Evolutionary conservation across 2,797 vertebrate genomes (phyloP), one percentile per base, ranked within the genome.

Genomic region (Philypnodon macrostomus): DNA sequence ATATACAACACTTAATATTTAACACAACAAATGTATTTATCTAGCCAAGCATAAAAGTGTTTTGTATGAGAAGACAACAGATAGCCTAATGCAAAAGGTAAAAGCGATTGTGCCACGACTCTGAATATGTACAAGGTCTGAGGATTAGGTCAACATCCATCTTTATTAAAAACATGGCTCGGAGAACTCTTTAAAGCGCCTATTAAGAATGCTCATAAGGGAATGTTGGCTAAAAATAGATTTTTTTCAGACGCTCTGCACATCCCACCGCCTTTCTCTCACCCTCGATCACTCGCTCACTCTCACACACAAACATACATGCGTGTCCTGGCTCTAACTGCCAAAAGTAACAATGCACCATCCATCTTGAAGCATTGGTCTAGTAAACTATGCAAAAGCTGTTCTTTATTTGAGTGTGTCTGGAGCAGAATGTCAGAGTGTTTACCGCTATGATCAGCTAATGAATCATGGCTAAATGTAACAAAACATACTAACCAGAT

Each of bases 201-300:
- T 59, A 80, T 73, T 81, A 76, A 61, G 63, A 64, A 77, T 58
- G 58, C 67, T 75, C 58, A 81, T 76, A 59, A 66, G 52, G 63
- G 69, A 81, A 48, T 67, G 49, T 34, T 39, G 35, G 65, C 78
- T 83, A 78, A 83, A 84, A 84, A 85, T 81, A 84, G 76, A 67
- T 29, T 57, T 78, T 29, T 81, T 80, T 81, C 58, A 80, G 60
- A 75, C 70, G 63, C 62, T 68, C 46, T 58, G 37, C 73, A 77
- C 75, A 71, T 74, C 68, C 73, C 55, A 73, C 67, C 67, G 54
- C 47, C 47, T 70, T 47, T 47, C 39, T 64, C 39, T 47, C 47
- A 35, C 27, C 59, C 18, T 39, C 32, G n/a, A 32, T 37, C 39
- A 40, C 57, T 19, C 40, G 44, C 17, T n/a, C n/a, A 45, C 44